Percentiles rank a stretch among this genome's conserved stretches.
phyloP scores from a whole-genome alignment of 2,888 invertebrate genomes.

The Cyclophora albipunctata region DNA sequence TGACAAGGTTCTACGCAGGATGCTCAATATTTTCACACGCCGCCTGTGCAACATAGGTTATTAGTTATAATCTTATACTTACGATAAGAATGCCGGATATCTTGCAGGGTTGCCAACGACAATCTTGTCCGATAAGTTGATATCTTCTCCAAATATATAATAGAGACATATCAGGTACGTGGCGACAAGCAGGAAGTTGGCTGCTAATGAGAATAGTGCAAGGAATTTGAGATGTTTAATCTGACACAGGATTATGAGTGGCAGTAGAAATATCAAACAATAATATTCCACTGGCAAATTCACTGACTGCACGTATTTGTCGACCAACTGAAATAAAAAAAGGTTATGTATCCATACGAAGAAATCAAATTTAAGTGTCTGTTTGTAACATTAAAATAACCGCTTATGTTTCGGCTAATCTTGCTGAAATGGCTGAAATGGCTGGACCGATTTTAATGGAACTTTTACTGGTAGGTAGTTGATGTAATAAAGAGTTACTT shows the following conservation, averaged over 20 bases:
- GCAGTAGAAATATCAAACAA: slow-evolving; percentile 52
- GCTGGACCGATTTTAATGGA: too few species aligned
- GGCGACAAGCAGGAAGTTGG: slow-evolving; percentile 86
- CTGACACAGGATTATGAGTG: slow-evolving; percentile 56
- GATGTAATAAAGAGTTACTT: too few species aligned
- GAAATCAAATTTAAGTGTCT: too few species aligned
- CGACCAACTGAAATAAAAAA: slow-evolving; percentile 52
- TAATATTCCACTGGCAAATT: slow-evolving; percentile 58
- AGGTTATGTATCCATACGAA: neutral
- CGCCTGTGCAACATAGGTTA: too few species aligned
- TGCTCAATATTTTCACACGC: too few species aligned
- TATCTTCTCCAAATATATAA: slow-evolving; percentile 80
- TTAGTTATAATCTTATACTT: slow-evolving; percentile 26
- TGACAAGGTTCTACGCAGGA: too few species aligned
- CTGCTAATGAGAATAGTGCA: slow-evolving; percentile 91
- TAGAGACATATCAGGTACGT: slow-evolving; percentile 91
- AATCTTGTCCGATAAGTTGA: slow-evolving; percentile 64
- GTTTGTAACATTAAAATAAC: too few species aligned
- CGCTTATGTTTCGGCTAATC: too few species aligned
- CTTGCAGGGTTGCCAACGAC: slow-evolving; percentile 72
- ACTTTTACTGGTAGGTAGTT: too few species aligned
- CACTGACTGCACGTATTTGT: slow-evolving; percentile 45
- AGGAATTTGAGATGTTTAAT: slow-evolving; percentile 86
- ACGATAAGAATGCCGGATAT: slow-evolving; percentile 89
- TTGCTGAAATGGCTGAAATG: too few species aligned